Base-by-base conservation (phyloP, 2,888 invertebrate genomes). In the Zaprionus lineosus region DNA sequence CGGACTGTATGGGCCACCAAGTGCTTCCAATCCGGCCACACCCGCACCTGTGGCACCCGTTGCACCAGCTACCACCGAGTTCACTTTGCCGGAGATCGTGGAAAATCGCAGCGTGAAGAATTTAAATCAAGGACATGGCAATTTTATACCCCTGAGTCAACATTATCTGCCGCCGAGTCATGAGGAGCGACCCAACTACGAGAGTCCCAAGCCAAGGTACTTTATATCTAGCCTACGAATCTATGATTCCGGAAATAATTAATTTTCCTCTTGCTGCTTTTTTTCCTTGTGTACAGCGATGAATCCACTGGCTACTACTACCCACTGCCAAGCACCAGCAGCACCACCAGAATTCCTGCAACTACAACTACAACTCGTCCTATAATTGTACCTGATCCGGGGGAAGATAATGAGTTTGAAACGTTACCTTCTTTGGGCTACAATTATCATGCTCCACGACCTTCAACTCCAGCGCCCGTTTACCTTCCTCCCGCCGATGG, bases 61-160 rank as follows among this genome's bases (percentile, higher is more conserved):
- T 2, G 5, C 65, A 0, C 12, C 77, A 0, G 55, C 85, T 4
- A 81, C 86, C 6, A 86, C 87, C 0, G 88, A 89, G 39, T 87
- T 87, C n/a, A 63, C 55, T 2, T 50, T 90, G 15, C 90, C 89
- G 0, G 89, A 89, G 55, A 78, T 89, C 1, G 76, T 89, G 5
- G 86, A 88, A 34, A 89, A 89, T 71, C 88, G 88, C 7, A 79
- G 71, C 40, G 48, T 79, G 0, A 83, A 64, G 58, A 50, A 48
- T 7, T 48, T 46, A 3, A 60, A 62, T 2, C 72, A 70, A 21
- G 68, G 68, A 4, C 77, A 75, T 24, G 74, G 64, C 8, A 78
- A 76, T 29, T 87, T 89, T 48, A 89, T 89, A 66, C 89, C 89
- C 0, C 40, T 90, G 0, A 73, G 65, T 1, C 81, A 85, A 9